Evolutionary conservation across 2,888 invertebrate species (phyloP).

Genomic region (Leptinotarsa peninsularis): DNA sequence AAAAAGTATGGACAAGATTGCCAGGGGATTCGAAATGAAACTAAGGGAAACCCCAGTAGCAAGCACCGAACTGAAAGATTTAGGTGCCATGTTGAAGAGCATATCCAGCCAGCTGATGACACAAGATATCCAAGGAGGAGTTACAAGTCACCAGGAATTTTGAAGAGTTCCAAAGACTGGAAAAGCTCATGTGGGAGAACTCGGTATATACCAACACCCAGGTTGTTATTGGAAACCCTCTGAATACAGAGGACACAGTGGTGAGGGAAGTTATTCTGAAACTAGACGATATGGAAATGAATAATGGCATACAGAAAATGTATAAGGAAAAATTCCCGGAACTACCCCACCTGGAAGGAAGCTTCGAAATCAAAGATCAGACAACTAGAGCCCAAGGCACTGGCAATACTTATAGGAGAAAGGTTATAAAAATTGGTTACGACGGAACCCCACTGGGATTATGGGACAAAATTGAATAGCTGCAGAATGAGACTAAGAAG

Average conservation of each 20-base stretch:
- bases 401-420: not conserved
- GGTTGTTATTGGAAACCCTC: constrained; percentile 21
- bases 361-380: constrained; percentile 28
- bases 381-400: constrained; percentile 8
- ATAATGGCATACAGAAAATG: constrained; percentile 27
- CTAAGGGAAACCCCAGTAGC: not conserved
- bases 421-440: constrained; percentile 19
- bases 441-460: constrained; percentile 3
- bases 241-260: constrained; percentile 6
- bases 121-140: not conserved
- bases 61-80: not conserved
- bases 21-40: constrained; percentile 7
- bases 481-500: not conserved
- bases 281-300: constrained; percentile 29
- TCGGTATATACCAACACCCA: constrained; percentile 19
- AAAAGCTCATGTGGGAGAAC: constrained; percentile 19
- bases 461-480: constrained; percentile 8
- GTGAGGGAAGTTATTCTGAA: constrained; percentile 32
- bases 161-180: not conserved
- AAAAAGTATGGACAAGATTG: not conserved
- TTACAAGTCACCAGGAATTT: not conserved
- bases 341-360: constrained; percentile 15
- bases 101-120: constrained; percentile 10
- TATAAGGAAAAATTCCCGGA: constrained; percentile 34
- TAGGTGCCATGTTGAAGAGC: constrained; percentile 6